Evolutionary conservation across 1,140 invertebrate species (phyloP), one percentile per base, ranked within the genome.

Genomic region (Amyelois transitella): DNA sequence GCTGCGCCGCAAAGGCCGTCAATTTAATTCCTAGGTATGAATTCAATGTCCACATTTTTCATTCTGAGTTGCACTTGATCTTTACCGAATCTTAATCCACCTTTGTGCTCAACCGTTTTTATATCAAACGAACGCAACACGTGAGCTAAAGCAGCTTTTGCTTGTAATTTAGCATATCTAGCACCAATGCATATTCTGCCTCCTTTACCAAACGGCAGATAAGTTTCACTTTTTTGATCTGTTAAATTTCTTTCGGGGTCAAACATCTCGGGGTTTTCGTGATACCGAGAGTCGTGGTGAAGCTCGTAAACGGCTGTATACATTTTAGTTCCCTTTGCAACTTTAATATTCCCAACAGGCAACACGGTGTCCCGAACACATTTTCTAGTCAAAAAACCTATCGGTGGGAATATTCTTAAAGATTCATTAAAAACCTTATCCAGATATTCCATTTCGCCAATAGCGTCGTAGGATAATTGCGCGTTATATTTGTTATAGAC

Each of bases 191-290:
- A 94, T 67, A 91, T 92, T 2, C 93, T 85, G 1, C 91, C 91
- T 19, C 94, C 93, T 63, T 93, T 92, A 0, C 93, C 93, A 74
- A 94, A 95, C 1, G 94, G 91, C 43, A 95, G 66, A 70, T 90
- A 94, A 58, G 65, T 85, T 91, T 0, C 75, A 88, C 50, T 86
- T 88, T 43, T 92, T 79, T 6, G 70, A 69, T 75, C 43, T 54
- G 84, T 84, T 53, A 91, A 86, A 0, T 84, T 65, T 51, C 92
- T 74, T 52, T 92, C 91, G 0, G 92, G 92, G 63, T 91, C 86
- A 55, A 91, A 93, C 38, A 77, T 66, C 7, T 92, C 83, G 1
- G 92, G 91, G 43, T 92, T 81, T 0, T 89, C 88, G 64, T 89
- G 93, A 45, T 89, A 73, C 66, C 69, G 69, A 28, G 72, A 65